Percentiles rank a stretch among this genome's conserved stretches.
Evolutionary conservation across 2,797 vertebrate genomes (phyloP).

Genomic region (Crypturellus tataupa): DNA sequence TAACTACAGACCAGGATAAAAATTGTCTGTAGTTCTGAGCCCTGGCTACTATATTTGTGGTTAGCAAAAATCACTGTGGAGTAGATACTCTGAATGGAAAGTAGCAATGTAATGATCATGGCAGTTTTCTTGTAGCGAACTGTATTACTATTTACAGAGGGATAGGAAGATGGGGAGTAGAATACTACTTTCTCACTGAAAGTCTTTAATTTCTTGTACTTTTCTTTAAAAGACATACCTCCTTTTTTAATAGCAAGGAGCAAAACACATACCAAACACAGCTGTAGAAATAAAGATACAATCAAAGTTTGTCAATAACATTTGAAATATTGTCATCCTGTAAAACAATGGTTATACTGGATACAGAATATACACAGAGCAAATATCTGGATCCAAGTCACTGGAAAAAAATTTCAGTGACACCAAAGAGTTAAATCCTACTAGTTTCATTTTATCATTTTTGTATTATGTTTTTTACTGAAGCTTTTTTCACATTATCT

Average conservation of each 20-base stretch:
- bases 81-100: background rate
- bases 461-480: rapidly evolving
- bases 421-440: background rate
- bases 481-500: background rate
- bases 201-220: background rate
- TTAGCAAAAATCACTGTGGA: background rate
- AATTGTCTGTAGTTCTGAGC: background rate
- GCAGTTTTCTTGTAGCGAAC: background rate
- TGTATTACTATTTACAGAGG: background rate
- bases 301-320: background rate
- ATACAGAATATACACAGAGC: background rate
- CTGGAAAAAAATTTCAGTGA: background rate
- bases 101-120: background rate
- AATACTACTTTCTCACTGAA: background rate
- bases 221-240: background rate
- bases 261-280: background rate
- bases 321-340: background rate
- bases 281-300: background rate
- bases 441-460: background rate
- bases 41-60: background rate
- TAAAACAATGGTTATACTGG: background rate
- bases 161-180: background rate
- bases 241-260: background rate
- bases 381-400: background rate
- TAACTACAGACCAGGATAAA: background rate